Evolutionary conservation across 2,113 vertebrate species (phyloP).

Genomic region (Pithys albifrons): DNA sequence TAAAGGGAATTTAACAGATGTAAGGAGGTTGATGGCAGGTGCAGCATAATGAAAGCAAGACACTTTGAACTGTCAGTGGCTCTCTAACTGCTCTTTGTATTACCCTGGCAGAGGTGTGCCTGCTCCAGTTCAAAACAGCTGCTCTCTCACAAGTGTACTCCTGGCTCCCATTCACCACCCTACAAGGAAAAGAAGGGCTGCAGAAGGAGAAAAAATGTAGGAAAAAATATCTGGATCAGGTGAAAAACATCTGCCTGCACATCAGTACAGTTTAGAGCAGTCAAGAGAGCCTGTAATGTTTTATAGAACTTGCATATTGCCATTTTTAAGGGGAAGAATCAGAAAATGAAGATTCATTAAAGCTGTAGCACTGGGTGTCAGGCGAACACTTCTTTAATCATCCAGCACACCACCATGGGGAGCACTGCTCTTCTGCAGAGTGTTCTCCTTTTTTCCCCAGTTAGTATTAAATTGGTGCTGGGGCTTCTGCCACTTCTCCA

Average conservation of each 20-base stretch:
- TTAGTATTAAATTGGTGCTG: constrained; percentile 51
- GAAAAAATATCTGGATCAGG: background rate
- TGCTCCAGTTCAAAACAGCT: constrained; percentile 71
- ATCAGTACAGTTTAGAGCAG: constrained; percentile 14
- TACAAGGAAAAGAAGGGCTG: constrained; percentile 29
- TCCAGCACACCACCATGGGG: background rate
- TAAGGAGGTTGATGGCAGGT: constrained; percentile 63
- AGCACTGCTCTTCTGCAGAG: background rate
- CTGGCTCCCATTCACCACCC: constrained; percentile 57
- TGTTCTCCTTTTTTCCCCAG: background rate
- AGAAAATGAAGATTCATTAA: constrained; percentile 64
- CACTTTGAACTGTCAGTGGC: constrained; percentile 72
- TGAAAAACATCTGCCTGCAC: constrained; percentile 48
- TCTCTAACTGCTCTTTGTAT: constrained; percentile 65
- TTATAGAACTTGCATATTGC: constrained; percentile 32
- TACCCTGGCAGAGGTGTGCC: constrained; percentile 62
- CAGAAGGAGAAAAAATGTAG: background rate
- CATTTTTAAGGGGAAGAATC: constrained; percentile 26
- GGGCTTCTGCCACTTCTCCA: constrained; percentile 15
- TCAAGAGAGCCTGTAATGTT: constrained; percentile 29
- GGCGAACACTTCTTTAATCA: constrained; percentile 24
- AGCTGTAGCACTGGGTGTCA: background rate
- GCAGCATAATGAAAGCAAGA: constrained; percentile 71
- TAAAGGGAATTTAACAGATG: constrained; percentile 72
- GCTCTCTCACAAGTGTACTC: constrained; percentile 66